Base-by-base conservation (phyloP, 2,888 invertebrate genomes). In the Deilephila porcellus region DNA sequence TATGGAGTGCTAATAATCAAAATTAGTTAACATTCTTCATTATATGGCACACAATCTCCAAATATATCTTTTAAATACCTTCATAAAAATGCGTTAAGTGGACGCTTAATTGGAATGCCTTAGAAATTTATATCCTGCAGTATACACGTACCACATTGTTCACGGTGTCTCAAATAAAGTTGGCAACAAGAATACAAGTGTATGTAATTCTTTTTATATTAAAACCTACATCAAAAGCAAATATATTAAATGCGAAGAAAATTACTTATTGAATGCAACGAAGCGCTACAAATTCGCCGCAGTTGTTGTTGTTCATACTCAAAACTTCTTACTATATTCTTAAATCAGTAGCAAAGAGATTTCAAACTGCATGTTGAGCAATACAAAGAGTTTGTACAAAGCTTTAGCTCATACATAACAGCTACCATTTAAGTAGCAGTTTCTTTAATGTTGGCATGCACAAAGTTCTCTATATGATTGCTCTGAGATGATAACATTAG, bases 351-450 rank as follows among this genome's bases (percentile, higher is more conserved):
- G 70, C 74, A 74, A 78, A 78, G 77, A 76, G 75, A 74, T 76
- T 76, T 71, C 60, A 75, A 75, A 72, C 73, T 73, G 72, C 76
- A 74, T 71, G 71, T 63, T 73, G 77, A 74, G 76, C 77, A 77
- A 76, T 77, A 74, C 76, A 75, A 78, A 79, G 74, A 72, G 74
- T 77, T 79, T 76, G 76, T 74, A 76, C 77, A 77, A 76, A 79
- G 76, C 76, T 79, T 76, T 76, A 75, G 76, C 74, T 76, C 75
- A 75, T 77, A 76, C 76, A 76, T 76, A 78, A 79, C 74, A 72
- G 74, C 74, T 75, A 70, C n/a, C 45, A 45, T 67, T 67, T 67
- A 76, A 74, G 71, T 25, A 34, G 20, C 17, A 17, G 29, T 29
- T 29, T 60, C 25, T 64, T 62, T 45, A 25, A 62, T 17, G 56